Evolutionary conservation across 92 coral and sea anemone genomes (phyloP).

Genomic region (Umimayanthus chanpuru): DNA sequence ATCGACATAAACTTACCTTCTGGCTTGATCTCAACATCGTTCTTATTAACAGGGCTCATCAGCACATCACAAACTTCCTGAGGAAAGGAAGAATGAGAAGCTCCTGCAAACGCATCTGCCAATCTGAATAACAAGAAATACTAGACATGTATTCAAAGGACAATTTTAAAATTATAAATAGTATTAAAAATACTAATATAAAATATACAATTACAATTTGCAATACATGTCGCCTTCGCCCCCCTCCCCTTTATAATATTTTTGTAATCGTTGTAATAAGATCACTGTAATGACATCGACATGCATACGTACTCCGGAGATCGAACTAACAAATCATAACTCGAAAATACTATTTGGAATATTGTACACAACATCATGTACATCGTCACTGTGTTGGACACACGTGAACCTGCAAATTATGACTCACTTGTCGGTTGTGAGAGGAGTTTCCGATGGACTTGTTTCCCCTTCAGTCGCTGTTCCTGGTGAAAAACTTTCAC

Average conservation of each 20-base stretch:
- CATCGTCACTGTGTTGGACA: too few species aligned
- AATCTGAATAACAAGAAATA: constrained; percentile 47
- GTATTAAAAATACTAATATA: too few species aligned
- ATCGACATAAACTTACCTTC: too few species aligned
- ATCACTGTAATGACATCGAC: too few species aligned
- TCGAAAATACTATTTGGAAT: too few species aligned
- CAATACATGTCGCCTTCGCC: background rate
- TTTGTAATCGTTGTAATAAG: too few species aligned
- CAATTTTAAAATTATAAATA: background rate
- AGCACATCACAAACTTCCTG: constrained; percentile 60
- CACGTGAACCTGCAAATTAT: too few species aligned
- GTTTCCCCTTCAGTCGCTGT: constrained; percentile 2
- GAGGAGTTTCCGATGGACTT: constrained; percentile 14
- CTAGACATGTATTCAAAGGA: background rate
- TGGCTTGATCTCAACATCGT: constrained; percentile 93
- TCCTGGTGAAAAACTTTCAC: background rate
- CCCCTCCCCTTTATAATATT: background rate
- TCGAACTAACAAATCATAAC: background rate
- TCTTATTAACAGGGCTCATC: constrained; percentile 88
- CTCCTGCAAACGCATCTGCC: constrained; percentile 81
- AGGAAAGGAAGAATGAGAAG: constrained; percentile 82
- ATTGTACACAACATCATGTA: too few species aligned
- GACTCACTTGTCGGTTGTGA: constrained; percentile 40
- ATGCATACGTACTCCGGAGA: too few species aligned
- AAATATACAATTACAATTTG: too few species aligned